These are phyloP conservation scores for Zygaena filipendulae DNA, from an alignment of 2,888 invertebrate species.

Conservation along the genomic window DNA sequence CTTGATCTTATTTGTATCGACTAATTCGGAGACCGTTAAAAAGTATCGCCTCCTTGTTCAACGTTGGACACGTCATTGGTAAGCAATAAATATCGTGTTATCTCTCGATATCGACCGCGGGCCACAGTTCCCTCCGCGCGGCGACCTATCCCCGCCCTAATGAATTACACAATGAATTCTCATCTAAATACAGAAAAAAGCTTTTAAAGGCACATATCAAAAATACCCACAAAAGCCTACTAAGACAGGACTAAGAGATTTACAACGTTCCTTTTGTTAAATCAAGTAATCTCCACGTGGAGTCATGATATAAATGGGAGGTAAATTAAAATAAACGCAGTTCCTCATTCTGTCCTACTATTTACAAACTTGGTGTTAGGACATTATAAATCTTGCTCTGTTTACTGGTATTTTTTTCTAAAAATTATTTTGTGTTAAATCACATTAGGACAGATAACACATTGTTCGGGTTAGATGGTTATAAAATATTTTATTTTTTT, in stretches of 20 bases:
- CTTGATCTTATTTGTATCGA: conserved; percentile 46
- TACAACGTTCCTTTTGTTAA: conserved; percentile 65
- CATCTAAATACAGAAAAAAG: conserved; percentile 70
- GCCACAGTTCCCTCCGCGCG: conserved; percentile 40
- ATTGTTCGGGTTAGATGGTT: conserved; percentile 55
- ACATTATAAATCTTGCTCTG: conserved; percentile 49
- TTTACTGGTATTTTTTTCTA: conserved; percentile 59
- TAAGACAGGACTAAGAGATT: conserved; percentile 65
- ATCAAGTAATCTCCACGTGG: conserved; percentile 68
- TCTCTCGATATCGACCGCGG: conserved; percentile 61
- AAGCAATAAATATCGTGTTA: conserved; percentile 58
- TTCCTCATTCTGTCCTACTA: conserved; percentile 63
- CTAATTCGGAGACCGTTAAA: conserved; percentile 54
- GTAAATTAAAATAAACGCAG: conserved; percentile 68
- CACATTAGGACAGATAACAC: conserved; percentile 64
- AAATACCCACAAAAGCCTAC: conserved; percentile 68
- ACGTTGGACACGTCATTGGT: conserved; percentile 57
- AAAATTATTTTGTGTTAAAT: conserved; percentile 68
- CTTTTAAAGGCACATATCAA: conserved; percentile 70
- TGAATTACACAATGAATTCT: conserved; percentile 69
- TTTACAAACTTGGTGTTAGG: conserved; percentile 57
- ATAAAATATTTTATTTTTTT: too few relatives aligned
- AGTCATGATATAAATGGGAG: conserved; percentile 63
- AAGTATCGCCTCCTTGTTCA: conserved; percentile 43
- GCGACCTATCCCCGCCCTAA: conserved; percentile 60